Percentiles rank a stretch among this genome's conserved stretches.
These are phyloP conservation scores for Eristalinus sepulchralis DNA, from an alignment of 2,888 invertebrate genomes.

Conservation along the genomic window DNA sequence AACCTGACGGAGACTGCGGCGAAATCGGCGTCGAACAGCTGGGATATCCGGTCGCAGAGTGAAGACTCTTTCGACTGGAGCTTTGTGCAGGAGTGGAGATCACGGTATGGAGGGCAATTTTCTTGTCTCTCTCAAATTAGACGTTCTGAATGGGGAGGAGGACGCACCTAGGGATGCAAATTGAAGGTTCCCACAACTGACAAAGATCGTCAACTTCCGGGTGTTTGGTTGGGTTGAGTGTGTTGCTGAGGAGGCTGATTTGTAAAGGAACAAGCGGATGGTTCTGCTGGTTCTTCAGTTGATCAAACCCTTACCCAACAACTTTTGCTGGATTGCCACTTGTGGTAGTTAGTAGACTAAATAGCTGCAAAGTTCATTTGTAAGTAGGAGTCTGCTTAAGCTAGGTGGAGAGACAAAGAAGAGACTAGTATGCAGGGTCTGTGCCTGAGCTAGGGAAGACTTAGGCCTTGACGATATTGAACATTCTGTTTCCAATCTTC, in stretches of 20 bases:
- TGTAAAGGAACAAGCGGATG: no score
- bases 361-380: no score
- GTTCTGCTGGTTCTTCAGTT: no score
- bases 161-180: neutral
- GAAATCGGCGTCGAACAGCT: conserved; percentile 9
- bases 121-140: neutral
- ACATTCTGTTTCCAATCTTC: no score
- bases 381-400: no score
- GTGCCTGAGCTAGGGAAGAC: no score
- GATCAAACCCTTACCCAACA: no score
- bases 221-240: neutral
- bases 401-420: no score
- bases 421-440: no score
- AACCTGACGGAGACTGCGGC: conserved; percentile 21
- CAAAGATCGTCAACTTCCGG: neutral
- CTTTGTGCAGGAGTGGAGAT: conserved; percentile 88
- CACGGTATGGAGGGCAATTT: conserved; percentile 82
- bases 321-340: no score
- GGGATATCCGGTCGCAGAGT: conserved; percentile 75
- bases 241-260: neutral
- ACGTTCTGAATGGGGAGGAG: neutral
- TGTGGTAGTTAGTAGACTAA: no score
- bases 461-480: no score
- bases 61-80: conserved; percentile 86
- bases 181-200: neutral